Percentiles rank a stretch among this genome's conserved stretches.
These are phyloP conservation scores for Cotesia typhae DNA, from an alignment of 1,140 invertebrate genomes.

Conservation along the genomic window DNA sequence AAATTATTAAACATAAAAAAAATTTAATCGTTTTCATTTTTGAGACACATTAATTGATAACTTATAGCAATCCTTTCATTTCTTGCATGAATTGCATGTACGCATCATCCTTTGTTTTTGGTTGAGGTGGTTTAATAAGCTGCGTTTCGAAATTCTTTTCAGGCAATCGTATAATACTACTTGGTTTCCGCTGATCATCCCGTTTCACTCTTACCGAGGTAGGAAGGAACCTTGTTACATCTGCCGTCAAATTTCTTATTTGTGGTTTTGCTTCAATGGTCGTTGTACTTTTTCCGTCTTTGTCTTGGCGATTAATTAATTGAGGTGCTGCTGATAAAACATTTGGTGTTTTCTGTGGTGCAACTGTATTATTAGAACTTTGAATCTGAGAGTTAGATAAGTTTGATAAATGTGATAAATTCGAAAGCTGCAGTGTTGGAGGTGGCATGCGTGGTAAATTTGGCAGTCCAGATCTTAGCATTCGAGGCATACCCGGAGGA, in stretches of 20 bases:
- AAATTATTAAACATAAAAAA: too few species aligned
- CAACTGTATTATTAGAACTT: slow-evolving; percentile 47
- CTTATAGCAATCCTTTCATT: slow-evolving; percentile 90
- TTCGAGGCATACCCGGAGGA: slow-evolving; percentile 68
- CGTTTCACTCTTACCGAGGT: slow-evolving; percentile 90
- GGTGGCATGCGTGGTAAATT: slow-evolving; percentile 68
- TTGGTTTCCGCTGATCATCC: slow-evolving; percentile 73
- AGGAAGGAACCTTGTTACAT: slow-evolving; percentile 94
- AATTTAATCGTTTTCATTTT: too few species aligned
- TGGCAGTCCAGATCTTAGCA: slow-evolving; percentile 67
- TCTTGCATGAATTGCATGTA: slow-evolving; percentile 99
- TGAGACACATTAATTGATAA: not conserved
- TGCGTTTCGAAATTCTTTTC: slow-evolving; percentile 62
- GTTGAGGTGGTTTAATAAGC: slow-evolving; percentile 53
- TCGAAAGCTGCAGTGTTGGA: slow-evolving; percentile 64
- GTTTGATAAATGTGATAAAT: slow-evolving; percentile 46
- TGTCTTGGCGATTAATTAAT: slow-evolving; percentile 75
- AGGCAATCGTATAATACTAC: slow-evolving; percentile 52
- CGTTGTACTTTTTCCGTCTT: slow-evolving; percentile 74
- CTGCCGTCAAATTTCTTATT: slow-evolving; percentile 92
- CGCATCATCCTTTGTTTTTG: slow-evolving; percentile 92
- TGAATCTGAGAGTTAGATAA: slow-evolving; percentile 55
- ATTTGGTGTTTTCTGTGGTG: slow-evolving; percentile 71
- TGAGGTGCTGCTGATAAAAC: slow-evolving; percentile 85
- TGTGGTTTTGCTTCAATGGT: slow-evolving; percentile 95